These are phyloP conservation scores for Xerus inauris DNA, from an alignment of 2,113 vertebrate species.

Conservation along the genomic window DNA sequence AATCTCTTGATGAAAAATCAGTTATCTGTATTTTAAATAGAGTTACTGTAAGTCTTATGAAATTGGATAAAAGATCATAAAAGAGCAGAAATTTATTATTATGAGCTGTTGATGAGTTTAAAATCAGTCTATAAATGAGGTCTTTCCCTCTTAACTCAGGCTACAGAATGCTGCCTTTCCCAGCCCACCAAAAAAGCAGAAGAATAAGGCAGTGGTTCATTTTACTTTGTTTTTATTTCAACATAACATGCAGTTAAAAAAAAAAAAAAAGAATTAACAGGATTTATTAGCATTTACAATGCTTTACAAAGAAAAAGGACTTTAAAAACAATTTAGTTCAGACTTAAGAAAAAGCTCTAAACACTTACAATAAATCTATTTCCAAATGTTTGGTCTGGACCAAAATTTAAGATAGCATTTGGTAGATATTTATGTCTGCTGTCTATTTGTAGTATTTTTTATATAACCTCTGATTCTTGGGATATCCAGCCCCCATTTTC, in stretches of 20 bases:
- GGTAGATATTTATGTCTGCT: constrained; percentile 74
- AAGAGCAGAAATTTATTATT: constrained; percentile 57
- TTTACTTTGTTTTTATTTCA: constrained; percentile 83
- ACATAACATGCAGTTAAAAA: constrained; percentile 81
- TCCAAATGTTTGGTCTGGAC: constrained; percentile 66
- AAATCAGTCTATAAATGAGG: constrained; percentile 47
- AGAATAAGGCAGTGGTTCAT: constrained; percentile 80
- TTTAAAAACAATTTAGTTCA: constrained; percentile 78
- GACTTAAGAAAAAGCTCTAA: constrained; percentile 75
- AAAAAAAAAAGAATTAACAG: constrained; percentile 72
- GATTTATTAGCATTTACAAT: constrained; percentile 80
- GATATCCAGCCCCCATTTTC: constrained; percentile 88
- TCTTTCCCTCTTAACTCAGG: constrained; percentile 40
- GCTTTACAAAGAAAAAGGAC: constrained; percentile 81
- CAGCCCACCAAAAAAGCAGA: constrained; percentile 78
- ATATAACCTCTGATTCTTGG: constrained; percentile 84
- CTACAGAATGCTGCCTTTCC: constrained; percentile 63
- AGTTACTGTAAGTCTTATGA: constrained; percentile 69
- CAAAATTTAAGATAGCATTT: constrained; percentile 77
- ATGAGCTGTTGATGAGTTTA: constrained; percentile 57
- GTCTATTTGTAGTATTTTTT: constrained; percentile 73
- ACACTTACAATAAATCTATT: constrained; percentile 78
- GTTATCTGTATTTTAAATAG: constrained; percentile 69
- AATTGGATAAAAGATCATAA: constrained; percentile 22
- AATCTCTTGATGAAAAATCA: constrained; percentile 61